Evolutionary conservation across 2,113 vertebrate species (phyloP).

Genomic region (Orthonyx spaldingii): DNA sequence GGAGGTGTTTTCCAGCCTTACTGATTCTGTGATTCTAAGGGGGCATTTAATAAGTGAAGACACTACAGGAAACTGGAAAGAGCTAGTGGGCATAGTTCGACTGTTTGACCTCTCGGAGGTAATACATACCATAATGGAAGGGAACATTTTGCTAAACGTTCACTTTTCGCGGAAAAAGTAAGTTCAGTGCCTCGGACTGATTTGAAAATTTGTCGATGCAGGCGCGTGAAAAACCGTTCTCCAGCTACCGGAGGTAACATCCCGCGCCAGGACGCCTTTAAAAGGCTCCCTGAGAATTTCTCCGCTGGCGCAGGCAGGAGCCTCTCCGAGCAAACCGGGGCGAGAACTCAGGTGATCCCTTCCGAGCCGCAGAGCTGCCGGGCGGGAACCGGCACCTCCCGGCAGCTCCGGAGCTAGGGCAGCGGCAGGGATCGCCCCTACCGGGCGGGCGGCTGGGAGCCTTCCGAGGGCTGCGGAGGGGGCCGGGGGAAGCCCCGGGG

Average conservation of each 20-base stretch:
- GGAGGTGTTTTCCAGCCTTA: background rate
- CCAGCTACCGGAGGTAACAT: background rate
- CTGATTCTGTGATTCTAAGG: background rate
- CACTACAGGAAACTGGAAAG: background rate
- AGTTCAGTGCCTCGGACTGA: background rate
- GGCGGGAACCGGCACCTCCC: background rate
- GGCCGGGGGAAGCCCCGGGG: background rate
- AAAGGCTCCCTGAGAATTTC: background rate
- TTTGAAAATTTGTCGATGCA: background rate
- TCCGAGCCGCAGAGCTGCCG: background rate
- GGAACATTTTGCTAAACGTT: background rate
- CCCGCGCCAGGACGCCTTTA: background rate
- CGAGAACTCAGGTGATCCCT: background rate
- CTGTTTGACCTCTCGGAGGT: background rate
- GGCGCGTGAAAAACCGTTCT: background rate
- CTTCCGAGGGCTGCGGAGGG: too few species aligned
- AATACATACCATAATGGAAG: background rate
- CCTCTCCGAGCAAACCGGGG: background rate
- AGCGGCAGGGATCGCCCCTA: background rate
- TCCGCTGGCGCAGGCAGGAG: background rate
- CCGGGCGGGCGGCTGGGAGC: too few species aligned
- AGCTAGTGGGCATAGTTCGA: too few species aligned
- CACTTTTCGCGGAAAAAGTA: fast-evolving
- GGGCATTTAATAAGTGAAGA: background rate
- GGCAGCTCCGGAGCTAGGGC: background rate